A percentile compares a stretch with the other conserved stretches of the same genome.
Conservation (phyloP, 2,797 vertebrate genomes). For the Coregonus suidteri region DNA sequence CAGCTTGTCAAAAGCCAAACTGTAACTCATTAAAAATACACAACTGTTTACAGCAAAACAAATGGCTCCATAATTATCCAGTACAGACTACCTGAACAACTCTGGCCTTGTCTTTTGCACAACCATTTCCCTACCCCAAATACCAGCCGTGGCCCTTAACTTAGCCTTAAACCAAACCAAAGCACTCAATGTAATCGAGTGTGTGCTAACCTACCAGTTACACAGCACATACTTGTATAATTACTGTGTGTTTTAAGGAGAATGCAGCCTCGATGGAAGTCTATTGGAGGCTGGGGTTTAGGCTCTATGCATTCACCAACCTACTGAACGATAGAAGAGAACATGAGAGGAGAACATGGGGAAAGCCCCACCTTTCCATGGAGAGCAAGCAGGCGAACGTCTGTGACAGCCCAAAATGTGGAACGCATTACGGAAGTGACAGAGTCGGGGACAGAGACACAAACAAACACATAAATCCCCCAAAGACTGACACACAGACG, state of each 20-base stretch:
- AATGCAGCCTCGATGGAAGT: slow-evolving; percentile 48
- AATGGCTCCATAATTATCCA: slow-evolving; percentile 48
- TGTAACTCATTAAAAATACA: slow-evolving; percentile 34
- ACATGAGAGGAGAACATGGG: slow-evolving; percentile 13
- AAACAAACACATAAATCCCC: slow-evolving; percentile 82
- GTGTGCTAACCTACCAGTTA: slow-evolving; percentile 36
- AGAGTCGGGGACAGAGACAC: slow-evolving; percentile 68
- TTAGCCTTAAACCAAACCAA: slow-evolving; percentile 41
- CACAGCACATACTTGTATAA: slow-evolving; percentile 64
- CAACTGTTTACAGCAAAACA: slow-evolving; percentile 54
- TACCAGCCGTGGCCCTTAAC: slow-evolving; percentile 45
- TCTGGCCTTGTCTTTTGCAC: slow-evolving; percentile 32
- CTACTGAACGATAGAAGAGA: slow-evolving; percentile 30
- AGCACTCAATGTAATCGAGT: slow-evolving; percentile 44
- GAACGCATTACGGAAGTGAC: slow-evolving; percentile 78
- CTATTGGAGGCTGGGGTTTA: slow-evolving; percentile 47
- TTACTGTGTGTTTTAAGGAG: slow-evolving; percentile 59
- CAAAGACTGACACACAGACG: slow-evolving; percentile 65
- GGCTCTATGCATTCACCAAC: slow-evolving; percentile 43
- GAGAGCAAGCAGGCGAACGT: slow-evolving; percentile 41
- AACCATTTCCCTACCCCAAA: slow-evolving; percentile 42
- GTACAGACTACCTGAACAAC: slow-evolving; percentile 49
- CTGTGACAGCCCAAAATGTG: slow-evolving; percentile 70
- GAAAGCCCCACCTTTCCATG: not conserved
- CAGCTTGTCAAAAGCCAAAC: slow-evolving; percentile 24